phyloP scores from a whole-genome alignment of 2,113 vertebrate genomes.

The Ammodytes dubius region DNA sequence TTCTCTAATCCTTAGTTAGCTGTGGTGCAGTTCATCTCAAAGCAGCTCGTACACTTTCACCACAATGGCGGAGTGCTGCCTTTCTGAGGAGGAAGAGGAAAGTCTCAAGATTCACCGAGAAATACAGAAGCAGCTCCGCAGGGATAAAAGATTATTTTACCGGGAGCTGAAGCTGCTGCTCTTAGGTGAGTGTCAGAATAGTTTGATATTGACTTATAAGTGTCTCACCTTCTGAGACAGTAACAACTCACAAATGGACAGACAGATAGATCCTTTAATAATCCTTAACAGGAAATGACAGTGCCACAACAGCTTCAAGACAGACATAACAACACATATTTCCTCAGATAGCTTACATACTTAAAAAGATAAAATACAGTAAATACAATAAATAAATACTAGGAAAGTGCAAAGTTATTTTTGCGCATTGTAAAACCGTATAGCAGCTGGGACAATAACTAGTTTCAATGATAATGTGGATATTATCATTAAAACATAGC shows the following conservation, averaged over 20 bases:
- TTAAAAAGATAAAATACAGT: too few species aligned
- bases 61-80: constrained; percentile 86
- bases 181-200: constrained; percentile 83
- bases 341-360: too few species aligned
- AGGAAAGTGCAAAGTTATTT: too few species aligned
- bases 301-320: too few species aligned
- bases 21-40: too few species aligned
- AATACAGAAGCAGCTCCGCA: constrained; percentile 87
- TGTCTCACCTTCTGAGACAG: not conserved
- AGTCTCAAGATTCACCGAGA: constrained; percentile 84
- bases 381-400: too few species aligned
- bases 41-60: not conserved
- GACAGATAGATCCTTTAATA: too few species aligned
- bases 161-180: constrained; percentile 88
- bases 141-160: constrained; percentile 78
- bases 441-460: too few species aligned
- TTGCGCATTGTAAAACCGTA: too few species aligned
- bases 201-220: not conserved
- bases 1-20: too few species aligned
- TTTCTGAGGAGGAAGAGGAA: constrained; percentile 83
- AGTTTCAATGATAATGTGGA: not conserved
- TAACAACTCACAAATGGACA: not conserved
- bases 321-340: too few species aligned
- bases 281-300: too few species aligned
- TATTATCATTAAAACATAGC: not conserved